Conservation (phyloP, 2,888 invertebrate genomes). For the Rhyacophila evoluta region DNA sequence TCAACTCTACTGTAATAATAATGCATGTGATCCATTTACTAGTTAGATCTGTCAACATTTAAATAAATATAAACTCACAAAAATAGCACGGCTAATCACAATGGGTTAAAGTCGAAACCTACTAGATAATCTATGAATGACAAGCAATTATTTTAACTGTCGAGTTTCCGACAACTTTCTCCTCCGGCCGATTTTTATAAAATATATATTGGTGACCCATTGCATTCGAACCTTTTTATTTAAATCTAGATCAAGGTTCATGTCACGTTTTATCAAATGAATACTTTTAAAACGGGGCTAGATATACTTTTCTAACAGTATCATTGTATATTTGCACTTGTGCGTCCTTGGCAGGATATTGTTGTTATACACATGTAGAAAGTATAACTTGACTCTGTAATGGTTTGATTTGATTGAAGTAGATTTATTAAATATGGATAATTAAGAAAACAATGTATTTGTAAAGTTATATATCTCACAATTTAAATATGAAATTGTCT, state of each 20-base stretch:
- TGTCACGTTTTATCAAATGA: neutral
- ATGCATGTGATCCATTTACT: too few species aligned
- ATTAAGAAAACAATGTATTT: too few species aligned
- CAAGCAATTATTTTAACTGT: neutral
- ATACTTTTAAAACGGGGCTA: neutral
- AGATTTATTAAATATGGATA: too few species aligned
- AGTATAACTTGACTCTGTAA: too few species aligned
- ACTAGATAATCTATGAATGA: neutral
- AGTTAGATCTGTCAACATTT: too few species aligned
- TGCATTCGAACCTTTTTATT: neutral
- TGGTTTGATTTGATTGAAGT: too few species aligned
- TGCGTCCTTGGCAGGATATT: neutral
- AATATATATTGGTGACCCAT: neutral
- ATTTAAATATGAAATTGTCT: too few species aligned
- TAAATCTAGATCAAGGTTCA: constrained; percentile 9
- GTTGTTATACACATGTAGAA: neutral
- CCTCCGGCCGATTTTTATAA: neutral
- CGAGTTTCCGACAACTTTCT: neutral
- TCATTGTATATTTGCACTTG: neutral
- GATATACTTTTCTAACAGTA: neutral
- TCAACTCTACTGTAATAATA: too few species aligned
- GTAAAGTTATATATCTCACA: too few species aligned
- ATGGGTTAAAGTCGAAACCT: neutral
- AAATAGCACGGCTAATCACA: too few species aligned
- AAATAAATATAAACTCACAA: too few species aligned